Evolutionary conservation across 2,888 invertebrate species (phyloP), one percentile per base, ranked within the genome.

Genomic region (Brachynemurus nebulosus): DNA sequence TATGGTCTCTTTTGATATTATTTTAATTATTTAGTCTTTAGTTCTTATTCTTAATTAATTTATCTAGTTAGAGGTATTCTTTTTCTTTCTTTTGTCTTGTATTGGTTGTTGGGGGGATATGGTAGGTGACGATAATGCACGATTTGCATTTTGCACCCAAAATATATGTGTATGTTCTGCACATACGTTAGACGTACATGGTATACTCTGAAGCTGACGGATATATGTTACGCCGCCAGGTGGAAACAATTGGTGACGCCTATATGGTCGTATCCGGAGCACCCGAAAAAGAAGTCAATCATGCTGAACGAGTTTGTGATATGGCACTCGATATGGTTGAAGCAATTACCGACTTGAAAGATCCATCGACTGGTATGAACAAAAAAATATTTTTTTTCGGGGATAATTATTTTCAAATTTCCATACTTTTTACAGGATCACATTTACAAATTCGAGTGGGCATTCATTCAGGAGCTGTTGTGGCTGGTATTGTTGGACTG

Each of bases 181-280:
- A 14, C 25, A 18, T 40, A 25, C n/a, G 14, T 40, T 37, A 46
- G 38, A 23, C 20, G 11, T 33, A 44, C 43, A 41, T 42, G 40
- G 42, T 48, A 35, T 45, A 43, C 44, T 45, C 40, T 44, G 48
- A 44, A 47, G 48, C 45, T 51, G 48, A 50, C 49, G 46, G 45
- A 43, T 18, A 39, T 33, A 33, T 33, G n/a, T 12, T 33, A 33
- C 27, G 44, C 16, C 52, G 56, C 20, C 61, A 91, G 90, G 90
- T 92, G 30, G 96, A 96, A 68, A 96, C 96, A 0, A 95, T 96
- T 52, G 95, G 96, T 0, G 96, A 97, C 60, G 96, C 96, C 0
- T 97, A 96, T 62, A 95, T 97, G 95, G 91, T 95, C 1, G 96
- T 95, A 1, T 86, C 91, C 1, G 96, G 96, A 0, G 93, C 93